Evolutionary conservation across 2,888 invertebrate species (phyloP).

Genomic region (Drosophila niveifrons): DNA sequence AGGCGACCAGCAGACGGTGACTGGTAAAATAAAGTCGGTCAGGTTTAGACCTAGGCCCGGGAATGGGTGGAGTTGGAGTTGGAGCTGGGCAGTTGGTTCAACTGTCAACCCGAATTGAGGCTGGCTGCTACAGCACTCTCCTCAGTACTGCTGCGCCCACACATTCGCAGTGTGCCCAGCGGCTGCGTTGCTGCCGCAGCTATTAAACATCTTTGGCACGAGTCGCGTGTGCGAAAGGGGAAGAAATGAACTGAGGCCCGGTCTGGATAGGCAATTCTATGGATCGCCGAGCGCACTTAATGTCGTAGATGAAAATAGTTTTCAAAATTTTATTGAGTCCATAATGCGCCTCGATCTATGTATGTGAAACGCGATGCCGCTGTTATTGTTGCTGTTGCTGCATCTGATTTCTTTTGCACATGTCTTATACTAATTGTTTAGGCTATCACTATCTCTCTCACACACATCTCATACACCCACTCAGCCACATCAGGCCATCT

Average conservation of each 20-base stretch:
- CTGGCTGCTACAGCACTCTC: slow-evolving; percentile 31
- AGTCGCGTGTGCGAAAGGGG: slow-evolving; percentile 44
- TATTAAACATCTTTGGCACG: slow-evolving; percentile 80
- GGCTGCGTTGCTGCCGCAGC: slow-evolving; percentile 47
- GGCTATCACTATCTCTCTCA: neutral
- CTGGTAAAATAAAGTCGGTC: slow-evolving; percentile 59
- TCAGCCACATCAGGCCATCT: slow-evolving; percentile 1
- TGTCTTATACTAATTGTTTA: slow-evolving; percentile 66
- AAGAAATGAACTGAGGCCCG: slow-evolving; percentile 9
- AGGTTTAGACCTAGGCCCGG: slow-evolving; percentile 43
- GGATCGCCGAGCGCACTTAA: slow-evolving; percentile 33
- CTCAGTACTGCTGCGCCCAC: slow-evolving; percentile 60
- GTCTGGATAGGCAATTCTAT: slow-evolving; percentile 28
- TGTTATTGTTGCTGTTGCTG: neutral
- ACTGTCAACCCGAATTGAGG: slow-evolving; percentile 76
- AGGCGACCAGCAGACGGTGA: neutral
- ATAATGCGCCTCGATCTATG: slow-evolving; percentile 47
- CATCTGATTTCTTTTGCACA: slow-evolving; percentile 51
- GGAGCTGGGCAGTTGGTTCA: slow-evolving; percentile 49
- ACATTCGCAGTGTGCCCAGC: slow-evolving; percentile 57
- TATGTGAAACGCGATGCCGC: slow-evolving; percentile 26
- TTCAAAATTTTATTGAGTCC: slow-evolving; percentile 63
- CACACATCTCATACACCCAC: slow-evolving; percentile 5
- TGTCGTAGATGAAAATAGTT: slow-evolving; percentile 48
- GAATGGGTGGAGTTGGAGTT: slow-evolving; percentile 40